Evolutionary conservation across 2,888 invertebrate species (phyloP).

Genomic region (Nephrocerus scutellatus): DNA sequence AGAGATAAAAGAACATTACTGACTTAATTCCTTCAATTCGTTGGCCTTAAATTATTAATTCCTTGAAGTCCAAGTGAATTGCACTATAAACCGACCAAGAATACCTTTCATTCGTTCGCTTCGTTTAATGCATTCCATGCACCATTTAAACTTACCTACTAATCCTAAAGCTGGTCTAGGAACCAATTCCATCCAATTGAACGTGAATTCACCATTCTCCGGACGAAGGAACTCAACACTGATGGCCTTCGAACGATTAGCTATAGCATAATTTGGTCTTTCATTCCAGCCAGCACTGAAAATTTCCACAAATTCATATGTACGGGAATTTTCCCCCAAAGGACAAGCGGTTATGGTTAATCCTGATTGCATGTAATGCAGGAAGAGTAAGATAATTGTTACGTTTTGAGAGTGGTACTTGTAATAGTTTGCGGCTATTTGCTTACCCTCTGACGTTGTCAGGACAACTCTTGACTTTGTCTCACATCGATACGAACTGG

Average conservation of each 20-base stretch:
- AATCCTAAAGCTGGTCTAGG: conserved; percentile 48
- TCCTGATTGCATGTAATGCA: conserved; percentile 35
- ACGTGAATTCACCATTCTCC: conserved; percentile 65
- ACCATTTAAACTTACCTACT: conserved; percentile 43
- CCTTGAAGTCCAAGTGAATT: no score
- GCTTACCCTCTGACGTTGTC: conserved; percentile 58
- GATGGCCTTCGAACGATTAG: conserved; percentile 58
- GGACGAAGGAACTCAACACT: conserved; percentile 73
- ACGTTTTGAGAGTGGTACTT: background rate
- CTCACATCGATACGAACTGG: conserved; percentile 56
- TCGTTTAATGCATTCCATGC: no score
- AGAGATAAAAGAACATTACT: no score
- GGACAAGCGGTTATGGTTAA: conserved; percentile 53
- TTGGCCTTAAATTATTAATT: no score
- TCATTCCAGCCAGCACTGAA: conserved; percentile 79
- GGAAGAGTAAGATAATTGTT: background rate
- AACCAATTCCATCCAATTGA: conserved; percentile 78
- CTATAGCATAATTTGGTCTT: conserved; percentile 52
- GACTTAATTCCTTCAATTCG: no score
- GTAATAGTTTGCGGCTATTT: background rate
- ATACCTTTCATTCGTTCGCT: no score
- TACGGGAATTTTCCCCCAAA: conserved; percentile 49
- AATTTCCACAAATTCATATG: conserved; percentile 65
- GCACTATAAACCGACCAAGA: no score
- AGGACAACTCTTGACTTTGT: conserved; percentile 74